phyloP scores from a whole-genome alignment of 2,113 vertebrate genomes.

The Turdus rufiventris region DNA sequence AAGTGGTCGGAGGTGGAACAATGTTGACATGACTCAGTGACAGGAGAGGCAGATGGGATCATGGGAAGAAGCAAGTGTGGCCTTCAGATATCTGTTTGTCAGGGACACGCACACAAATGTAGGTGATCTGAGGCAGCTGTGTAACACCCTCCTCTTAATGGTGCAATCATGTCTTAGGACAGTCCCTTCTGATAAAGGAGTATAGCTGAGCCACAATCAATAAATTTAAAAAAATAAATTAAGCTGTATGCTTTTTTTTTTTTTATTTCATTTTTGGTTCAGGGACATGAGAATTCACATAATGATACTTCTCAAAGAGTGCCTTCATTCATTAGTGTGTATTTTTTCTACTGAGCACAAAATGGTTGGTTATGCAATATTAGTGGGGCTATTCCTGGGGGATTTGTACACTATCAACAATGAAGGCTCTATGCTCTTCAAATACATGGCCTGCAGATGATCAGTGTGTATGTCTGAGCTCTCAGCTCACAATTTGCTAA shows the following conservation, averaged over 20 bases:
- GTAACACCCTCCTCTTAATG: neutral
- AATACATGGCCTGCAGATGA: neutral
- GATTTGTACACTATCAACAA: neutral
- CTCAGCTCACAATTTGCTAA: neutral
- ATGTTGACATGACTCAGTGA: neutral
- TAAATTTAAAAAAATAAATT: neutral
- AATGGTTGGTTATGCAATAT: neutral
- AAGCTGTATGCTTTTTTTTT: neutral
- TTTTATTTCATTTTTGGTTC: neutral
- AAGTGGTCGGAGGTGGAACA: neutral
- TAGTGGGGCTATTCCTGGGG: neutral
- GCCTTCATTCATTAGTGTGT: neutral
- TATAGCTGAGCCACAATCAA: neutral
- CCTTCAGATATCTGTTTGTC: neutral
- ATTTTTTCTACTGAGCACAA: neutral
- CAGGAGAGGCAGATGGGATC: neutral
- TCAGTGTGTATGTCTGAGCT: neutral
- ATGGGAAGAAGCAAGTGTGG: neutral
- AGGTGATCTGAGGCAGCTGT: neutral
- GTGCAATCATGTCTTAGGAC: neutral
- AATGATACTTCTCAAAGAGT: neutral
- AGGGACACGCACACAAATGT: neutral
- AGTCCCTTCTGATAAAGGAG: neutral
- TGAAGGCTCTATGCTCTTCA: constrained; percentile 16
- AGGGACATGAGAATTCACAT: neutral